Evolutionary conservation across 1,140 invertebrate genomes (phyloP), one percentile per base, ranked within the genome.

Genomic region (Arion vulgaris): DNA sequence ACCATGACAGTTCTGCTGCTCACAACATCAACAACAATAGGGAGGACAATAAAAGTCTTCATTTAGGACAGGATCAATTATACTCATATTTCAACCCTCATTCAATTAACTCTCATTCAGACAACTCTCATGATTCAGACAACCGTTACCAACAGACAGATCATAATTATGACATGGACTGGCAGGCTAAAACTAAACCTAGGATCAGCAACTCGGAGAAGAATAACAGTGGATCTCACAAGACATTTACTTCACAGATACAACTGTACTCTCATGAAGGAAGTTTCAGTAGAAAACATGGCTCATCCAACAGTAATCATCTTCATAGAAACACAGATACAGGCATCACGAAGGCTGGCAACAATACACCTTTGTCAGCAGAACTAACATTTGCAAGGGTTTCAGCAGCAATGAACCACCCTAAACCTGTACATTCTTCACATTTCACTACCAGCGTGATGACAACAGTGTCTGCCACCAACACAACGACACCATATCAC

Each of bases 341-440:
- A 39, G 41, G 71, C 2, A 39, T 72, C 41, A 11, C 32, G 62
- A 28, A 66, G 1, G n/a, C n/a, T 11, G 71, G 57, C 45, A 84
- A 84, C 38, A 51, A 77, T n/a, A 71, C 23, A 23, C 62, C 83
- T 11, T 62, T 84, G 66, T 84, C 80, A 5, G 75, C 68, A 51
- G 83, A 84, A 38, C 72, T 84, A 32, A 75, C 83, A 28, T 36
- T 39, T 45, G 83, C 83, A 41, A 66, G 49, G 26, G 11, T 1
- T 62, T 51, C 51, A 66, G 76, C 1, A 62, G 51, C 26, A 7
- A 17, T 13, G 26, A 15, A 15, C 34, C 34, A 5, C 5, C 32
- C 57, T 9, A n/a, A n/a, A 7, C 23, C 53, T n/a, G 9, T 23
- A 57, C 53, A 19, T n/a, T 57, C 53, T 57, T n/a, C 53, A 57